Base-by-base conservation (phyloP, 1,140 invertebrate species). In the Sogatella furcifera region DNA sequence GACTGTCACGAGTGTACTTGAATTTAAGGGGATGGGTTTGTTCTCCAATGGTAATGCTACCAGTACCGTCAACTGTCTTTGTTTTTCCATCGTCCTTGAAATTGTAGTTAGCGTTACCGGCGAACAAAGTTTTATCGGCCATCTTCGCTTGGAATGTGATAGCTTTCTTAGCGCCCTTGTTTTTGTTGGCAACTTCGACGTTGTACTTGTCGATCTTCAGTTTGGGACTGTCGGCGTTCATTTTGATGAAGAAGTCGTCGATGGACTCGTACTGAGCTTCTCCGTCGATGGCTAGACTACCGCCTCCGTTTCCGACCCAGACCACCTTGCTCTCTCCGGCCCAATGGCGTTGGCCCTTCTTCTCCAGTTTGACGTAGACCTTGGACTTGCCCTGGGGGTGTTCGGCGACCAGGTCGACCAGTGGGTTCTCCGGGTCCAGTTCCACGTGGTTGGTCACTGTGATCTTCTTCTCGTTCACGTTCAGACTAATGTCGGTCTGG, bases 21-120 rank as follows among this genome's bases (percentile, higher is more conserved):
- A 89, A 89, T 66, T 80, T 86, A 0, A 81, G 82, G 14, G 79
- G 79, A 62, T 83, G 82, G 19, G 79, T 76, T 60, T 84, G 77
- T 13, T 86, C 83, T 31, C 81, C 78, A 11, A 85, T 74, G 62
- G 83, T 83, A 15, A 86, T 70, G 21, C 74, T 78, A 17, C 84
- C 84, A 31, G 80, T 83, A 5, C 86, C 86, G 69, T 89, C 86
- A 1, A 88, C 76, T 28, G 84, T 84, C 19, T 78, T 76, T 69
- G 86, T 86, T 10, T 78, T 79, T 34, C 80, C 82, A 68, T 89
- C 85, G 34, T 85, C 81, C 34, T 38, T 38, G 34, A 38, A 38
- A 10, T 38, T 38, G 34, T 38, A 38, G 9, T 38, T 38, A 38
- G 34, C 34, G 11, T 38, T 38, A 73, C 87, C 88, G 65, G 80